Base-by-base conservation (phyloP, 2,888 invertebrate species). In the Tetragnatha montana region DNA sequence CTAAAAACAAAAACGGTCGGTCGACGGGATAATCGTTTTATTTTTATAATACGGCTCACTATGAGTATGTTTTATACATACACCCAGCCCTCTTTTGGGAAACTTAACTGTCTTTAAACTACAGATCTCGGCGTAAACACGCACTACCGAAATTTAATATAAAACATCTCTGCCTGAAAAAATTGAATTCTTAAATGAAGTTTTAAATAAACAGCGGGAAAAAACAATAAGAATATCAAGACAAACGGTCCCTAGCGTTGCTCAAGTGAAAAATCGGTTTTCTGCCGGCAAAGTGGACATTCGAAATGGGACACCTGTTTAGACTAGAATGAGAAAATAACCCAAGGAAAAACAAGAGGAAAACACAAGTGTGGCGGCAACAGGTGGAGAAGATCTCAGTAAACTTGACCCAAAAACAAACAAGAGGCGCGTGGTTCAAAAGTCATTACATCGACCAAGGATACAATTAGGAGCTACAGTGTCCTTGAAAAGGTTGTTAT, bases 321-420 rank as follows among this genome's bases (percentile, higher is more conserved):
- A 75, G 49, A 74, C 49, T 68, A 22, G 73, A 50, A n/a, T n/a
- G 74, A 51, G 51, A 80, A 71, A 85, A 17, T 21, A 47, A 17
- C 14, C 14, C 49, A 86, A 81, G 74, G 80, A 81, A 86, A 60
- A 22, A 21, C 49, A 35, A 21, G 60, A 86, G 80, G 86, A 74
- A 86, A 80, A 49, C 51, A 80, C 73, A 78, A 70, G 49, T 3
- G 49, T n/a, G 19, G 60, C 35, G 74, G 12, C 21, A 68, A 17
- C 71, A 78, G 49, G 60, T 78, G 73, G 17, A 86, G 73, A 82
- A 82, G 47, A 47, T 68, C 73, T 47, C 47, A 50, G 80, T 74
- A 80, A 74, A 80, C 80, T 74, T 86, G 80, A 86, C 86, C 86
- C 86, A 80, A 17, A 86, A 86, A 35, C 60, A 73, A 84, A 79